Evolutionary conservation across 1,140 invertebrate species (phyloP).

Genomic region (Drosophila saltans): DNA sequence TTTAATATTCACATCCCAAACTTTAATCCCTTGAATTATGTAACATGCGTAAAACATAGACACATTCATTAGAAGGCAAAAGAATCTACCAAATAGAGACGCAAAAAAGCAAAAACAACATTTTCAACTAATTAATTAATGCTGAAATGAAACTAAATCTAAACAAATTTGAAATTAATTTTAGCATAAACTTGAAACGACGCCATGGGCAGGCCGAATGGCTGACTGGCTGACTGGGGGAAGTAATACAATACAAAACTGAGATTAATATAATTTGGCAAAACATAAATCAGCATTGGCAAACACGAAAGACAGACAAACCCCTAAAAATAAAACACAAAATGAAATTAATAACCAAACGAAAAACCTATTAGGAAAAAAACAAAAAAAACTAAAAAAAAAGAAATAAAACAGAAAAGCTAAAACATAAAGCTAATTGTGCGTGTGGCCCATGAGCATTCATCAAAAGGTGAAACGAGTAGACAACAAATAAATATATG

Average conservation of each 20-base stretch:
- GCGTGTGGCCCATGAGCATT: conserved; percentile 70
- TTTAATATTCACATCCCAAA: neutral
- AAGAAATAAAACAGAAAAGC: conserved; percentile 25
- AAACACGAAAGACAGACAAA: conserved; percentile 15
- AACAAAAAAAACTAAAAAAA: conserved; percentile 19
- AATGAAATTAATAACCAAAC: conserved; percentile 36
- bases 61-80: neutral
- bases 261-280: conserved; percentile 25
- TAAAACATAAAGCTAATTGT: conserved; percentile 32
- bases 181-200: conserved; percentile 51
- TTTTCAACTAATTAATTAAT: conserved; percentile 7
- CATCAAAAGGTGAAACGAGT: conserved; percentile 42
- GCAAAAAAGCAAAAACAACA: neutral
- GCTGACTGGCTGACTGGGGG: neutral
- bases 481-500: conserved; percentile 23
- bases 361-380: conserved; percentile 15
- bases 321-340: conserved; percentile 13
- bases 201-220: conserved; percentile 44
- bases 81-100: conserved; percentile 29
- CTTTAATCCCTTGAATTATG: neutral
- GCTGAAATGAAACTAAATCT: conserved; percentile 19
- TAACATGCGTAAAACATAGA: neutral
- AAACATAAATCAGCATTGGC: conserved; percentile 41
- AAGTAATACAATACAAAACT: neutral
- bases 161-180: conserved; percentile 60